These are phyloP conservation scores for Ardeotis arabs DNA, from an alignment of 2,113 vertebrate species.

Conservation along the genomic window DNA sequence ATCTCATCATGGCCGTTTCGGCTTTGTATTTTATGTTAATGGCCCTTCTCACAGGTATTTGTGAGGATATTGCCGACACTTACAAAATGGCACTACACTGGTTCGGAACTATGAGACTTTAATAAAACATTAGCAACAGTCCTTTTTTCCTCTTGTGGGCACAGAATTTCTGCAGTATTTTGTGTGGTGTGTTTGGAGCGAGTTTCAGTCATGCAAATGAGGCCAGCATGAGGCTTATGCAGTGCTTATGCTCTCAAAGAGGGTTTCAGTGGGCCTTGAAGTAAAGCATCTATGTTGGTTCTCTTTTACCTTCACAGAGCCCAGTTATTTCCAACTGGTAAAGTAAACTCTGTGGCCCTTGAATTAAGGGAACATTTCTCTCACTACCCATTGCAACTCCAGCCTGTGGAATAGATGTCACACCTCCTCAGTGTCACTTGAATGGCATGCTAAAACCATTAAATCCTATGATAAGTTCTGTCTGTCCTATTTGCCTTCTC, in stretches of 20 bases:
- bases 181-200: conserved; percentile 16
- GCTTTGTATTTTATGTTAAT: conserved; percentile 53
- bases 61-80: conserved; percentile 21
- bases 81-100: conserved; percentile 19
- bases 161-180: conserved; percentile 26
- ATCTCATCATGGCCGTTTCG: conserved; percentile 64
- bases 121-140: conserved; percentile 50
- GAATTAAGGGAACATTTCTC: not conserved
- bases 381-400: not conserved
- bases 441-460: not conserved
- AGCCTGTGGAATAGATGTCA: conserved; percentile 8
- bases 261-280: not conserved
- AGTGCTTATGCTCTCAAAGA: not conserved
- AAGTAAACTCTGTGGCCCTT: not conserved
- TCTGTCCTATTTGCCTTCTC: not conserved
- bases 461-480: not conserved
- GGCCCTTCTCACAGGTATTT: conserved; percentile 45
- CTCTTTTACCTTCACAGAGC: not conserved
- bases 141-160: not conserved
- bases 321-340: not conserved
- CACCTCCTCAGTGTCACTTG: not conserved
- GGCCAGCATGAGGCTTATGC: not conserved
- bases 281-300: not conserved
- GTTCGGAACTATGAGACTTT: conserved; percentile 48
- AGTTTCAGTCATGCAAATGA: not conserved